Evolutionary conservation across 2,797 vertebrate genomes (phyloP), one percentile per base, ranked within the genome.

Genomic region (Graptemys geographica): DNA sequence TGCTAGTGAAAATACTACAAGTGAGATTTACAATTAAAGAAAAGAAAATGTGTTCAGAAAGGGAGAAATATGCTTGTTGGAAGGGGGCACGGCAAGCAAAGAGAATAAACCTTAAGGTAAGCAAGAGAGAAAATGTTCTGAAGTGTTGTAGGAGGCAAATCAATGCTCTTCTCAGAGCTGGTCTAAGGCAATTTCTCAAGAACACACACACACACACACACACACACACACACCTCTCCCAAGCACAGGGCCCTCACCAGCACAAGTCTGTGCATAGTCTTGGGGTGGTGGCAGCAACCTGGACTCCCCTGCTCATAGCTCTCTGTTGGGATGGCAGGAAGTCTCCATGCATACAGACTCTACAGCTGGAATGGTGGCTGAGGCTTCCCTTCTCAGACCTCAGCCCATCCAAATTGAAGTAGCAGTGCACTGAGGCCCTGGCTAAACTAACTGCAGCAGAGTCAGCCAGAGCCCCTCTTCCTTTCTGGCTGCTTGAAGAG

Each of bases 151-250:
- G 92, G 90, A 94, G 87, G 90, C 92, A 95, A 96, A 97, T 96
- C 94, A 93, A 94, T 94, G 92, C 94, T 91, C 52, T 95, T 96
- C 92, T 92, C 91, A 95, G 74, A 92, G 92, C 95, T 91, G 95
- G 33, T 83, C 93, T 87, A 87, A 96, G 95, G 95, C 95, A 94
- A 95, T 79, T 93, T 62, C 65, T 52, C 44, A 49, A 31, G 7
- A 3, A 2, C 11, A 19, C 9, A 7, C 12, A 15, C 12, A 21
- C 25, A 5, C 6, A 3, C 72, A 25, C 23, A 3, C 13, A 7
- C 72, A 4, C 41, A 69, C 8, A 37, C 28, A 6, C 74, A 16
- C 47, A 6, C 37, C 37, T 49, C 74, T 49, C 27, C 27, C 44
- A 47, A 76, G 74, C 27, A 5, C 55, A 41, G 41, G 37, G 1